phyloP scores from a whole-genome alignment of 2,113 vertebrate species.

The Paracyprichromis sp. region DNA sequence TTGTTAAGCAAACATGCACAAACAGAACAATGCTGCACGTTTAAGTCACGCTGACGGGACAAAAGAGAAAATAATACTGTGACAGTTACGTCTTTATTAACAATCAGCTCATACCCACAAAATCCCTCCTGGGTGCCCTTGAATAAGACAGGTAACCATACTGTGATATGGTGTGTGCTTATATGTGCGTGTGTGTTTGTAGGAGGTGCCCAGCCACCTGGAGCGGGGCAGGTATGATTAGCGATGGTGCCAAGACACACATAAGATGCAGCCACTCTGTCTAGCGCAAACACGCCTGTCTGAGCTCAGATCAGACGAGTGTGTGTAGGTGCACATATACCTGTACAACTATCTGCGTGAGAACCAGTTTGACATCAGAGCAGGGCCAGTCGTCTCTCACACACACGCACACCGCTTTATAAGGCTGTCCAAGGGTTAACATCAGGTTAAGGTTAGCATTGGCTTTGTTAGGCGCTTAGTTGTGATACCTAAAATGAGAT shows the following conservation, averaged over 20 bases:
- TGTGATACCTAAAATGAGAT: background rate
- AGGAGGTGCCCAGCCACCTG: conserved; percentile 46
- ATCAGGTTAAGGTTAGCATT: background rate
- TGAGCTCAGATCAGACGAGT: conserved; percentile 22
- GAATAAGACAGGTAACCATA: background rate
- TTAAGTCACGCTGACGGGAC: background rate
- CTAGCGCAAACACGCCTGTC: conserved; percentile 64
- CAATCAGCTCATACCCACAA: background rate
- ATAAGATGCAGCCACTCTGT: conserved; percentile 59
- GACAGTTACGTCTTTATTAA: background rate
- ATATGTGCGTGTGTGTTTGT: background rate
- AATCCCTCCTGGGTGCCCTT: background rate
- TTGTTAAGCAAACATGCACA: background rate
- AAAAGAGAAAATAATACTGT: background rate
- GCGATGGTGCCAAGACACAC: conserved; percentile 57
- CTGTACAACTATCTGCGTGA: background rate
- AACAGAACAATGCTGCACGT: background rate
- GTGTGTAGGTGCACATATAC: background rate
- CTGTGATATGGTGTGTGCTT: background rate
- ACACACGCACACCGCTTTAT: background rate
- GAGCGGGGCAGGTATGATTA: conserved; percentile 57
- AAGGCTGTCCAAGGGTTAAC: background rate
- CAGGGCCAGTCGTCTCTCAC: background rate
- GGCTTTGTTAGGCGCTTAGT: background rate
- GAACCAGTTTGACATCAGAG: background rate